These are phyloP conservation scores for Magallana nippona DNA, from an alignment of 2,888 invertebrate genomes.

Conservation along the genomic window DNA sequence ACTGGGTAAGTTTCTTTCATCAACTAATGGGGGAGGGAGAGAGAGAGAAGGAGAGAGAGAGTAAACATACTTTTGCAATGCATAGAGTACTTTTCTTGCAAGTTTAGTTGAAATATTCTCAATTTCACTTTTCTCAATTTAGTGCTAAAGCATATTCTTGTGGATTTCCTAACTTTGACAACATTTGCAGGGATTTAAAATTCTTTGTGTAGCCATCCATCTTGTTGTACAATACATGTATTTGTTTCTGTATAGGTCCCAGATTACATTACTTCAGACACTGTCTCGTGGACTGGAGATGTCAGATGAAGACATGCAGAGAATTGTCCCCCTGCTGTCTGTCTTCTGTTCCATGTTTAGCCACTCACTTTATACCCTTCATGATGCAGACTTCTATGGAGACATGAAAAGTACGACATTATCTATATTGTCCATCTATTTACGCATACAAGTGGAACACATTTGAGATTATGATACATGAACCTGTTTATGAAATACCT, in stretches of 20 bases:
- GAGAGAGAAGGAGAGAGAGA: too few relatives aligned
- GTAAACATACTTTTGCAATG: neutral
- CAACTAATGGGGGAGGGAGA: too few relatives aligned
- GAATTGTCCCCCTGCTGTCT: conserved; percentile 88
- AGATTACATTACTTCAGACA: conserved; percentile 84
- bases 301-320: conserved; percentile 84
- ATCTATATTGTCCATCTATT: conserved; percentile 32
- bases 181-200: too few relatives aligned
- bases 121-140: neutral
- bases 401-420: conserved; percentile 63
- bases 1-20: conserved; percentile 78
- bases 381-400: conserved; percentile 89
- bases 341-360: conserved; percentile 92
- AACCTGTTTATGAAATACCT: too few relatives aligned
- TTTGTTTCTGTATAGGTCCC: conserved; percentile 65
- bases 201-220: neutral
- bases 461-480: too few relatives aligned
- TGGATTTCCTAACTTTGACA: too few relatives aligned
- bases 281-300: conserved; percentile 84
- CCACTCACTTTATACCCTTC: conserved; percentile 89
- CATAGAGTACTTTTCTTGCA: neutral
- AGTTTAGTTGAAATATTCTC: neutral
- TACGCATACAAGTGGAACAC: too few relatives aligned
- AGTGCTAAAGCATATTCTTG: neutral
- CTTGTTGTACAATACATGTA: neutral